phyloP scores from a whole-genome alignment of 2,888 invertebrate species.

The Zeuzera pyrina region DNA sequence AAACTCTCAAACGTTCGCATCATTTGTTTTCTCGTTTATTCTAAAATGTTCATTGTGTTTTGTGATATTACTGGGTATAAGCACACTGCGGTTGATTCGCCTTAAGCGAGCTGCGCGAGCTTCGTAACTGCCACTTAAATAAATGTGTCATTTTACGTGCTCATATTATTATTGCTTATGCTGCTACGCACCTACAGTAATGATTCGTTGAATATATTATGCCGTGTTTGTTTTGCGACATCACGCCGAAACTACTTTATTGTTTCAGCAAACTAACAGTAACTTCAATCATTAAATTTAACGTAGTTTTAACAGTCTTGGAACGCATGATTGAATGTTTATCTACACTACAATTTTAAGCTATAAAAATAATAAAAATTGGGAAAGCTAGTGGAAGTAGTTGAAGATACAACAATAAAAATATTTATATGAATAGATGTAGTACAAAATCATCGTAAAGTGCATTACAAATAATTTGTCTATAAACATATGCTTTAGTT shows the following conservation, averaged over 20 bases:
- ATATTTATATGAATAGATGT: too few relatives aligned
- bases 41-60: slow-evolving; percentile 2
- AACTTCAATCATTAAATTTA: too few relatives aligned
- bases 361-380: too few relatives aligned
- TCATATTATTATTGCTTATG: slow-evolving; percentile 20
- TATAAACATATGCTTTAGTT: too few relatives aligned
- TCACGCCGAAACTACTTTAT: slow-evolving; percentile 5
- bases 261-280: not conserved
- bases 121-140: slow-evolving; percentile 32
- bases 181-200: slow-evolving; percentile 14
- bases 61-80: slow-evolving; percentile 15
- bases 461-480: too few relatives aligned
- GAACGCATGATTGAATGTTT: too few relatives aligned
- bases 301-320: too few relatives aligned
- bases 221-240: slow-evolving; percentile 32
- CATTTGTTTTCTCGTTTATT: slow-evolving; percentile 9
- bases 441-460: too few relatives aligned
- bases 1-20: slow-evolving; percentile 6
- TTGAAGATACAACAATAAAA: too few relatives aligned
- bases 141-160: slow-evolving; percentile 30
- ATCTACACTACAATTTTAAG: too few relatives aligned
- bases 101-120: slow-evolving; percentile 15
- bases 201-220: slow-evolving; percentile 36
- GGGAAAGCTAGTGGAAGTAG: too few relatives aligned
- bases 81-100: slow-evolving; percentile 18